Base-by-base conservation (phyloP, 2,113 vertebrate genomes). In the Gobiocypris rarus region DNA sequence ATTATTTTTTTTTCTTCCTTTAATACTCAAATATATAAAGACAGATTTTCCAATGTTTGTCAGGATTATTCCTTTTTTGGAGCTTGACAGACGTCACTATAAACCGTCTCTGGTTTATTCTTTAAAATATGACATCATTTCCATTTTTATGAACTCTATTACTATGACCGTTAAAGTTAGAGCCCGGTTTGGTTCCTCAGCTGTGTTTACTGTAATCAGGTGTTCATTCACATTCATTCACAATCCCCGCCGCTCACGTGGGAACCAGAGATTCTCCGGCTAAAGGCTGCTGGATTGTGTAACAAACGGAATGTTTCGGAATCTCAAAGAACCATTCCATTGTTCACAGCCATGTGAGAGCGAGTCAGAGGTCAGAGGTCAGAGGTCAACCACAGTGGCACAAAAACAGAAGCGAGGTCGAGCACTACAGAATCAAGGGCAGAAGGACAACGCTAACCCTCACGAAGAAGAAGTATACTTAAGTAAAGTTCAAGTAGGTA, bases 341-440 rank as follows among this genome's bases (percentile, higher is more conserved):
- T 86, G 77, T 88, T 88, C 77, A 86, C 76, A 88, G 52, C 26
- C 77, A 84, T 81, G 77, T 88, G 82, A 88, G 84, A 75, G 54
- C 4, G 31, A 50, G 80, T 79, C 79, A 71, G 43, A 81, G 82
- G 75, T 83, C 79, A 71, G 43, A 81, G 82, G 75, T 83, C 56
- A 80, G n/a, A 69, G 81, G 26, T 75, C 71, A 67, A 11, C 2
- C 71, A 77, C 67, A 67, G 65, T 56, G 67, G 67, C 84, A 80
- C 24, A 34, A 9, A 43, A 9, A 38, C 59, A 8, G 2, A 24
- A 28, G 26, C 19, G 43, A 50, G 0, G 56, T 41, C 4, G 19
- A 70, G 17, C 4, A 4, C 31, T 22, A 38, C 8, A 0, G 31
- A 38, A 19, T 5, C 65, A 69, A 69, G 31, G 31, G 73, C 24